phyloP scores from a whole-genome alignment of 1,140 invertebrate genomes.

The Neodiprion fabricii region DNA sequence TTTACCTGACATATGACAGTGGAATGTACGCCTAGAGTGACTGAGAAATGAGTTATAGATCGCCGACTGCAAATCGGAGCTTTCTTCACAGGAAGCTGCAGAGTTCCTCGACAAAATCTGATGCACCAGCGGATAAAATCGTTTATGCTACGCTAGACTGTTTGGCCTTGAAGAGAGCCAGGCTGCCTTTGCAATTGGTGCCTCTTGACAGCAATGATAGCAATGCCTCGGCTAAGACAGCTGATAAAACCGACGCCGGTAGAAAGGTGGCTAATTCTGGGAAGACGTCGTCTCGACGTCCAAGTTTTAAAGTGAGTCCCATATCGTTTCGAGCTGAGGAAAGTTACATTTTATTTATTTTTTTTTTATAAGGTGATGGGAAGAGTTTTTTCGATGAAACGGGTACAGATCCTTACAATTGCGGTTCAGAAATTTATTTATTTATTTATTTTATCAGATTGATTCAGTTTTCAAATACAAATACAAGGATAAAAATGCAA shows the following conservation, averaged over 20 bases:
- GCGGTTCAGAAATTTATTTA: too few species aligned
- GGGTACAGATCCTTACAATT: too few species aligned
- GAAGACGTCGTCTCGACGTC: slow-evolving; percentile 13
- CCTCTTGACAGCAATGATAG: slow-evolving; percentile 24
- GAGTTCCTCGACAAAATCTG: slow-evolving; percentile 17
- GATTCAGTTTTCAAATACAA: too few species aligned
- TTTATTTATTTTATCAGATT: too few species aligned
- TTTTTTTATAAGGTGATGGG: too few species aligned
- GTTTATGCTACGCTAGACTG: slow-evolving; percentile 52
- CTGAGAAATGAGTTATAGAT: slow-evolving; percentile 36
- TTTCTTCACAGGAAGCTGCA: slow-evolving; percentile 43
- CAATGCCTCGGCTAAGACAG: slow-evolving; percentile 20
- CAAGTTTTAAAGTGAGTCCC: slow-evolving; percentile 16
- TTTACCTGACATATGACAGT: too few species aligned
- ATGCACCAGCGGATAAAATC: slow-evolving; percentile 34
- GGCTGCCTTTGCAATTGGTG: slow-evolving; percentile 47
- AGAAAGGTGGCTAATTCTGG: background rate
- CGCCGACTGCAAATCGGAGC: slow-evolving; percentile 45
- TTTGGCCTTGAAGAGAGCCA: slow-evolving; percentile 50
- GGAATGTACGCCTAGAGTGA: too few species aligned
- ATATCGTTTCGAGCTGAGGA: background rate
- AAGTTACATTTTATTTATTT: background rate
- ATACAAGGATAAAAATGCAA: too few species aligned
- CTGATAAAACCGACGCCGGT: slow-evolving; percentile 19
- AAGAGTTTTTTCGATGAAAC: too few species aligned